These are phyloP conservation scores for Falco punctatus DNA, from an alignment of 2,113 vertebrate genomes.

Conservation along the genomic window DNA sequence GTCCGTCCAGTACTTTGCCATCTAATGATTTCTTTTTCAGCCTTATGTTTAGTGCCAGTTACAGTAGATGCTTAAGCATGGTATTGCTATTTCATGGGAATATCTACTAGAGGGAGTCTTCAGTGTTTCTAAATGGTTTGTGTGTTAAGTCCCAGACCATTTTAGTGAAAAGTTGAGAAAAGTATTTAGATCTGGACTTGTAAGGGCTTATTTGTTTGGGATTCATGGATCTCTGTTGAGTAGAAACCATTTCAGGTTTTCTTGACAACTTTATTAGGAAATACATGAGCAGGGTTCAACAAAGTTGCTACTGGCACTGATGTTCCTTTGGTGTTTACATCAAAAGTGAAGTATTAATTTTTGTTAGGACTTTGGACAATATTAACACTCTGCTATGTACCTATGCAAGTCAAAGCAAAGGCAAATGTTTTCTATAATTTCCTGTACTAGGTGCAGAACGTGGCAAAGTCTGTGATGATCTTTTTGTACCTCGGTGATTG, in stretches of 20 bases:
- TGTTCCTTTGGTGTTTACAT: not conserved
- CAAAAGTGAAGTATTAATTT: not conserved
- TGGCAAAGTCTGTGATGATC: not conserved
- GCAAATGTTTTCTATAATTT: not conserved
- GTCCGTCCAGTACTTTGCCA: not conserved
- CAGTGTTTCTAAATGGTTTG: not conserved
- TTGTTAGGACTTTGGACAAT: not conserved
- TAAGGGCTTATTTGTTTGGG: not conserved
- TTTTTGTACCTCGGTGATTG: not conserved
- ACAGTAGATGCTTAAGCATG: not conserved
- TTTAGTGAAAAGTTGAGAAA: not conserved
- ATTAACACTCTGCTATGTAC: not conserved
- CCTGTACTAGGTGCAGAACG: not conserved
- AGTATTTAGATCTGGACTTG: not conserved
- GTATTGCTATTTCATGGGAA: not conserved
- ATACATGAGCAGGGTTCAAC: not conserved
- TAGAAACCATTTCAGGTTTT: not conserved
- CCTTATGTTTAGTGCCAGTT: not conserved
- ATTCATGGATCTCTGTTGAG: not conserved
- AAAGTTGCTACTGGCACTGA: not conserved
- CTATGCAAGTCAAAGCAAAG: not conserved
- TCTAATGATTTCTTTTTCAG: not conserved
- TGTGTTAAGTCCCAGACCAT: not conserved
- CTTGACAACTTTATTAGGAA: not conserved
- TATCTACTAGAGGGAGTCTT: not conserved